These are phyloP conservation scores for Aplochiton taeniatus DNA, from an alignment of 2,797 vertebrate genomes.

Conservation along the genomic window DNA sequence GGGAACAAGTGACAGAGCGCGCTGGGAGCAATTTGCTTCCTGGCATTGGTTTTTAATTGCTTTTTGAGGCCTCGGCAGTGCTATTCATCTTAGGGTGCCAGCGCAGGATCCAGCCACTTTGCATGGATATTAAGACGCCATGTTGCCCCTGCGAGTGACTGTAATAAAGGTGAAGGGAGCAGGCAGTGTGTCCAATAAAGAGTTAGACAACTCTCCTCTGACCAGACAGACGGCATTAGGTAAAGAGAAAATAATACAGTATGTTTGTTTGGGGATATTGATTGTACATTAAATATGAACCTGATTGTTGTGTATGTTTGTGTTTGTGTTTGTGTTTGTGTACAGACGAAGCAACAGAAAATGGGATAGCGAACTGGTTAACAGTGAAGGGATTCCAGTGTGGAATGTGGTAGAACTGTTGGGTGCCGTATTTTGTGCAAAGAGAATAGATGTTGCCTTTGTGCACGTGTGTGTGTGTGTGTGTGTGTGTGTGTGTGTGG, in stretches of 20 bases:
- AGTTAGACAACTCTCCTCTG: too few relatives aligned
- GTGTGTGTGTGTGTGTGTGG: conserved; percentile 29
- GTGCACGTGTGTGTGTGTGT: conserved; percentile 37
- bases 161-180: conserved; percentile 13
- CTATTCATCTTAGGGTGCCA: conserved; percentile 49
- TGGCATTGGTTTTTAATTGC: conserved; percentile 58
- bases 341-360: too few relatives aligned
- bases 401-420: conserved; percentile 19
- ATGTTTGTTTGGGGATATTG: too few relatives aligned
- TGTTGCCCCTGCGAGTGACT: conserved; percentile 13
- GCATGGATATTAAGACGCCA: conserved; percentile 35
- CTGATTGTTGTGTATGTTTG: too few relatives aligned
- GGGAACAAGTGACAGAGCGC: neutral
- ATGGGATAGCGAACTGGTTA: neutral
- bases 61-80: conserved; percentile 58
- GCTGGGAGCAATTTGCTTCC: neutral
- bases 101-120: conserved; percentile 38
- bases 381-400: conserved; percentile 34
- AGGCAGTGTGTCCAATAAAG: too few relatives aligned
- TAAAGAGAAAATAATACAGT: too few relatives aligned
- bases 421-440: conserved; percentile 37
- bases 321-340: too few relatives aligned
- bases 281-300: too few relatives aligned
- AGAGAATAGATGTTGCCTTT: conserved; percentile 45
- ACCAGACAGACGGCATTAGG: too few relatives aligned